Evolutionary conservation across 2,888 invertebrate genomes (phyloP), one percentile per base, ranked within the genome.

Genomic region (Nesidiocoris tenuis): DNA sequence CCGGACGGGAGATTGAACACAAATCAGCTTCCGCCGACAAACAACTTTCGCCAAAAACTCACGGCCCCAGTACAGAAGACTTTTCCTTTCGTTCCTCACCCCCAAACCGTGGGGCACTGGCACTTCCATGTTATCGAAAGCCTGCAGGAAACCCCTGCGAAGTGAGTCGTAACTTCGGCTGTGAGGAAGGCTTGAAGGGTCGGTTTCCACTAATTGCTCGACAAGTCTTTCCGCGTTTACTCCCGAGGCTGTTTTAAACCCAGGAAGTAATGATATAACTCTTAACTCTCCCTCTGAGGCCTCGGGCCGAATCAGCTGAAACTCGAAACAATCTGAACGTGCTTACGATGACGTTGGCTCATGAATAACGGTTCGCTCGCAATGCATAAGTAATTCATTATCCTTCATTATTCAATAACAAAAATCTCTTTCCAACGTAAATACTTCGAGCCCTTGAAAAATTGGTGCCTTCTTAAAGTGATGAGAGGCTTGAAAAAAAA

Each of bases 161-260:
- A 3, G 39, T 39, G 12, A 39, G 39, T 39, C 39, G 39, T 39
- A 39, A 39, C 39, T 39, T 39, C 12, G 12, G 12, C 12, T 39
- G 3, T 39, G 39, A 39, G 12, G 12, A 39, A 7, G 12, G 39
- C 5, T 39, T 39, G 39, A 7, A 39, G 3, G 12, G 39, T 3
- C 39, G 39, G 39, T 39, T 39, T 12, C 39, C 39, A 39, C 39
- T 39, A 39, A 39, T 39, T 39, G 39, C 39, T 39, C 39, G 39
- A 39, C 39, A 39, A 39, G 39, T 39, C 39, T 39, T 39, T 39
- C 39, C 39, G 39, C 39, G 39, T 39, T 63, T 63, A 21, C 57
- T 56, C 57, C 57, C 12, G 57, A 56, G 68, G 68, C 68, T 56
- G 57, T 68, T 68, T 68, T 68, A 68, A n/a, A 68, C 56, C 68